Percentiles rank a stretch among this genome's conserved stretches.
These are phyloP conservation scores for Encarsia formosa DNA, from an alignment of 2,888 invertebrate species.

Conservation along the genomic window DNA sequence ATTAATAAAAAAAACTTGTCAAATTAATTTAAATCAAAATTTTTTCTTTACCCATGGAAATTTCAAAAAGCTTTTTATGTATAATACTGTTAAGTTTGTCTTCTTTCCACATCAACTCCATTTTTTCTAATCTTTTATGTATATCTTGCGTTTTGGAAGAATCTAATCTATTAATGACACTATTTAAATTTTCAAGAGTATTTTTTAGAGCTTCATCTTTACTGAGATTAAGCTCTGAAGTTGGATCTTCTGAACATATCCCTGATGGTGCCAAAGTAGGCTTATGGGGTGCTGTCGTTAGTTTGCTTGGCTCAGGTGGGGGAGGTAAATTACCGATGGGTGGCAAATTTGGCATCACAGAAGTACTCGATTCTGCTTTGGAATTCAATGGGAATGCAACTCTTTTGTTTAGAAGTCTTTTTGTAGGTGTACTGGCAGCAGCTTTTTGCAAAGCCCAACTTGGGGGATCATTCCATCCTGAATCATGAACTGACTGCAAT, in stretches of 20 bases:
- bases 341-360: slow-evolving; percentile 7
- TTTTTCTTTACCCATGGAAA: slow-evolving; percentile 55
- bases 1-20: not conserved
- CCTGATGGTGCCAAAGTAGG: slow-evolving; percentile 33
- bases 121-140: slow-evolving; percentile 54
- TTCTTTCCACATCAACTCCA: slow-evolving; percentile 59
- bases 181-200: slow-evolving; percentile 35
- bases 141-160: slow-evolving; percentile 47
- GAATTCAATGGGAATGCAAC: slow-evolving; percentile 45
- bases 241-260: slow-evolving; percentile 3
- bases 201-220: slow-evolving; percentile 34
- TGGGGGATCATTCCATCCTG: slow-evolving; percentile 50
- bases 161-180: slow-evolving; percentile 31
- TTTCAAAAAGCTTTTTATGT: slow-evolving; percentile 53
- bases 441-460: slow-evolving; percentile 38
- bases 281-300: slow-evolving; percentile 37
- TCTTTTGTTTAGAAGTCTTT: slow-evolving; percentile 44
- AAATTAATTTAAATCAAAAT: too few species aligned
- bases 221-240: slow-evolving; percentile 25
- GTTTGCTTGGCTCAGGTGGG: slow-evolving; percentile 19
- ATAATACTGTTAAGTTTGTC: slow-evolving; percentile 56
- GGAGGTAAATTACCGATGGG: slow-evolving; percentile 34
- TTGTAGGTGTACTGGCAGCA: slow-evolving; percentile 34
- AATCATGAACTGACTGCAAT: slow-evolving; percentile 40
- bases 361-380: slow-evolving; percentile 11